Evolutionary conservation across 2,797 vertebrate species (phyloP), one percentile per base, ranked within the genome.

Genomic region (Oreortyx pictus): DNA sequence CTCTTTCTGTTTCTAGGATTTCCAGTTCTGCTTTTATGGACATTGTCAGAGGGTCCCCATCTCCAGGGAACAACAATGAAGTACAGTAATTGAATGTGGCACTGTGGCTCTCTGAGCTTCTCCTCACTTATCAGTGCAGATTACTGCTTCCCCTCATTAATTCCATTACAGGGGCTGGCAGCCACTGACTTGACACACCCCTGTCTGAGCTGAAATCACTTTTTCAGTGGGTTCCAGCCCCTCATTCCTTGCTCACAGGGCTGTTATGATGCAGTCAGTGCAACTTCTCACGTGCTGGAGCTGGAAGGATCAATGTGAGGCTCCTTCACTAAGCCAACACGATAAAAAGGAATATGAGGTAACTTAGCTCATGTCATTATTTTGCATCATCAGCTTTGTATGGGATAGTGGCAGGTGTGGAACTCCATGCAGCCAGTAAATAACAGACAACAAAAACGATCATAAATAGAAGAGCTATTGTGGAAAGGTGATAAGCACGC

Each of bases 71-170:
- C 60, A 90, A 86, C 79, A 94, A 79, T 64, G 64, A 88, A 91
- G 76, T 46, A 27, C 3, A 89, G 47, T 93, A 95, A 95, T 93
- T 95, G 89, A 68, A 88, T 84, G 90, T 93, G 95, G 80, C 95
- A 90, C 52, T 57, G 52, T 60, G 60, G 27, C 83, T 91, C 77
- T 27, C 33, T 31, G 82, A 88, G 89, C 92, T 96, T 93, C 89
- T 95, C 89, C 91, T 78, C 74, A 77, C 74, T 88, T 84, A 83
- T 92, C 88, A 88, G 67, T 82, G 78, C 83, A 88, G 91, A 89
- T 94, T 90, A 88, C 88, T 65, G 77, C 41, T 95, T 96, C 92
- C 67, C 77, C 74, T 94, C 81, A 88, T 96, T 94, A 95, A 92
- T 93, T 95, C 89, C 91, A 94, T 79, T 91, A 88, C 77, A n/a